Evolutionary conservation across 2,888 invertebrate species (phyloP).

Genomic region (Lottia gigantea): DNA sequence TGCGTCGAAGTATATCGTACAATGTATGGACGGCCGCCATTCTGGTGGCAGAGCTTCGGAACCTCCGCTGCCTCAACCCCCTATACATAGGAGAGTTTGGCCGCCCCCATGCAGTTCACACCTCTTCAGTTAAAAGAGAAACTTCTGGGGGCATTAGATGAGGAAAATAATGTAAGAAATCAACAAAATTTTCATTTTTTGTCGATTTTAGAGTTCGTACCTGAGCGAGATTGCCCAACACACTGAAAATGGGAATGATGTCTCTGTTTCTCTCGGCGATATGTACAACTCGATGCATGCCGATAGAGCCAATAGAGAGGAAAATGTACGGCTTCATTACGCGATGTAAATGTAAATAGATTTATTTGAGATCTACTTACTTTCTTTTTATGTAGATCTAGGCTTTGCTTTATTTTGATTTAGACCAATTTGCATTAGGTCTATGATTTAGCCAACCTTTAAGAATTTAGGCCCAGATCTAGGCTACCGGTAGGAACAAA

Average conservation of each 20-base stretch:
- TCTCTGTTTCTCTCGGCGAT: too few species aligned
- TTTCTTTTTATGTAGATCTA: too few species aligned
- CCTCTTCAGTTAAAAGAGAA: slow-evolving; percentile 87
- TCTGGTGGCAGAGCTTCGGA: slow-evolving; percentile 70
- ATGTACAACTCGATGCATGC: too few species aligned
- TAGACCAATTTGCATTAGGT: too few species aligned
- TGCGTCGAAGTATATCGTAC: slow-evolving; percentile 47
- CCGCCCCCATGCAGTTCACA: slow-evolving; percentile 72
- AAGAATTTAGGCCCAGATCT: background rate
- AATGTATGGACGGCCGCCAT: slow-evolving; percentile 71
- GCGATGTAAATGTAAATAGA: too few species aligned
- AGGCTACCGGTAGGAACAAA: too few species aligned
- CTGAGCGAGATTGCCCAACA: slow-evolving; percentile 7
- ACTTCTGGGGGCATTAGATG: slow-evolving; percentile 96
- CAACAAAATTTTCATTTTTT: slow-evolving; percentile 11
- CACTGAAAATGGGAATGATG: too few species aligned
- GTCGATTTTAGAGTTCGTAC: background rate
- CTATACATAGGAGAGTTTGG: slow-evolving; percentile 70
- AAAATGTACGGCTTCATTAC: too few species aligned
- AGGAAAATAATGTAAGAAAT: slow-evolving; percentile 95
- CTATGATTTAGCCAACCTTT: too few species aligned
- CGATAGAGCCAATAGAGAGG: too few species aligned
- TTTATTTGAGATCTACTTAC: too few species aligned
- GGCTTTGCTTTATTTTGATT: too few species aligned
- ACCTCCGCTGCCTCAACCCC: slow-evolving; percentile 70